Evolutionary conservation across 1,140 invertebrate genomes (phyloP).

Genomic region (Pogonomyrmex barbatus): DNA sequence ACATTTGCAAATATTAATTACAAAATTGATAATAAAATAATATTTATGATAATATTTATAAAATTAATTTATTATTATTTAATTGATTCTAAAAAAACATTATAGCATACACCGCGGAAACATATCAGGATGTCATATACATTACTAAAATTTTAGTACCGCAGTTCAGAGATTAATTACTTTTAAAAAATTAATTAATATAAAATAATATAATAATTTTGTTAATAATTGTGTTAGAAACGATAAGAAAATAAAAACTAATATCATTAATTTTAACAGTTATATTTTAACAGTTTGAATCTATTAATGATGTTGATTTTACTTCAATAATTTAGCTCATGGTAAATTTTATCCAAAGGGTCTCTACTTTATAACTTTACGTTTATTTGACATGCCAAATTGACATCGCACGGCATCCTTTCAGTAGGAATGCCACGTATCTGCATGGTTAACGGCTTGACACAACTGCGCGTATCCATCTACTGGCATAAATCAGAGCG

Average conservation of each 20-base stretch:
- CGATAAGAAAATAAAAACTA: too few relatives aligned
- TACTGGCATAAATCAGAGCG: constrained; percentile 35
- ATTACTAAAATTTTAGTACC: neutral
- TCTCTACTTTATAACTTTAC: neutral
- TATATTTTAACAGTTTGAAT: neutral
- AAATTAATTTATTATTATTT: neutral
- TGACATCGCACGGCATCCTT: constrained; percentile 25
- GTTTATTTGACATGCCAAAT: constrained; percentile 10
- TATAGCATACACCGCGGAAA: neutral
- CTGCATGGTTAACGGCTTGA: constrained; percentile 39
- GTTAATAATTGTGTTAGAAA: neutral
- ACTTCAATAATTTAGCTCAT: neutral
- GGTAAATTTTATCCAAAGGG: neutral
- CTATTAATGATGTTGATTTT: neutral
- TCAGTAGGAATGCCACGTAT: constrained; percentile 10
- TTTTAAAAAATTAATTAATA: neutral
- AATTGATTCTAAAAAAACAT: neutral
- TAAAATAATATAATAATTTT: constrained; percentile 8
- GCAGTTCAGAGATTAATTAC: neutral
- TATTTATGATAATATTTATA: neutral
- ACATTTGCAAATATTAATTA: neutral
- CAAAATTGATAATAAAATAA: neutral
- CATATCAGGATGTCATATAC: neutral
- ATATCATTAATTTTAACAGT: neutral
- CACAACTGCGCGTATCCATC: constrained; percentile 31